Evolutionary conservation across 2,888 invertebrate species (phyloP), one percentile per base, ranked within the genome.

Genomic region (Clistopyga incitator): DNA sequence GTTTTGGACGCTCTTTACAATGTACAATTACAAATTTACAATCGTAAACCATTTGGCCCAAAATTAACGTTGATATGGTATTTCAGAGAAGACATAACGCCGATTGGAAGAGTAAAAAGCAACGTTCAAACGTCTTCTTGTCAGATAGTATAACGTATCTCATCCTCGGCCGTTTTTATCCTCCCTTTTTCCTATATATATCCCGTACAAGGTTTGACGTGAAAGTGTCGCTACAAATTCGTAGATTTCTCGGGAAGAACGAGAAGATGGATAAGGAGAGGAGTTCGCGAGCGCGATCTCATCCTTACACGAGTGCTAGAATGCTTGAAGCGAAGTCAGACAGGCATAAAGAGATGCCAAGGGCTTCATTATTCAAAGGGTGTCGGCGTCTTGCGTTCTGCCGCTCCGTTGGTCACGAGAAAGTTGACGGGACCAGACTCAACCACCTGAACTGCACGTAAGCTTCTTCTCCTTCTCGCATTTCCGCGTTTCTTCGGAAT

Each of bases 291-390:
- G 79, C 61, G 59, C 59, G 76, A 34, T 76, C 71, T 75, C 71
- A 56, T 65, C 74, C 59, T 54, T 76, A 65, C 74, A 59, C 61
- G 65, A 54, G 70, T 47, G 54, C 54, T 79, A 78, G 65, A 78
- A 84, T 75, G 80, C 75, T 81, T 76, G 70, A 78, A 79, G 81
- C 29, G 38, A 88, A 90, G 87, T 87, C 90, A 90, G 90, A 90
- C 88, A 90, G 87, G 88, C 88, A 88, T 88, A 87, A 89, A 81
- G 65, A 87, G 86, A 88, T 86, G 84, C 81, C 79, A 87, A 88
- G 90, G 87, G 90, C 90, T 92, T 92, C 91, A 92, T 92, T 92
- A 92, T 92, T 92, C 92, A 92, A 90, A 91, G 91, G 91, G 89
- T 92, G 91, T 91, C 90, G 88, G 89, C 91, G 88, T 90, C 90